Conservation (phyloP, 2,113 vertebrate genomes). For the Oreochromis aureus region DNA sequence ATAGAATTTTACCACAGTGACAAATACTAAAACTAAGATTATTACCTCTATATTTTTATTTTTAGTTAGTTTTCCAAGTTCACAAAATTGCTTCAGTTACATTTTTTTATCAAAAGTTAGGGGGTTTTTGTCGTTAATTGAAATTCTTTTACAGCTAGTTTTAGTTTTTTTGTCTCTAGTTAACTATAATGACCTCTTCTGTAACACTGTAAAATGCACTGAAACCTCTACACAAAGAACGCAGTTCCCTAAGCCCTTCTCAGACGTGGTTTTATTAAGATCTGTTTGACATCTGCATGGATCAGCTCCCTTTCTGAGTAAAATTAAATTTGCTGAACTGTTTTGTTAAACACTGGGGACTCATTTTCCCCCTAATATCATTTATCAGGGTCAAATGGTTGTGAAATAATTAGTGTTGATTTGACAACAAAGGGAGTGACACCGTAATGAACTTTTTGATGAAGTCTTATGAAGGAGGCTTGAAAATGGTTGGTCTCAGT, state of each 20-base stretch:
- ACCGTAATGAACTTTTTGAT: background rate
- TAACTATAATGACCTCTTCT: background rate
- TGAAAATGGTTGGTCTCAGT: background rate
- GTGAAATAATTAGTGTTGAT: background rate
- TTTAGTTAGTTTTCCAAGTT: background rate
- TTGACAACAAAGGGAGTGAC: background rate
- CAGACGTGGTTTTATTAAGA: background rate
- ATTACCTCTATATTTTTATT: background rate
- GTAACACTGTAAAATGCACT: background rate
- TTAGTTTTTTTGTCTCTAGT: background rate
- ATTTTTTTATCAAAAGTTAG: background rate
- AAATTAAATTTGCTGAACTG: background rate
- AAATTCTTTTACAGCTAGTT: background rate
- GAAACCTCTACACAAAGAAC: background rate
- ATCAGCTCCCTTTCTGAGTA: background rate
- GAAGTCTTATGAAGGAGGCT: background rate
- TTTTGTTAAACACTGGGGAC: background rate
- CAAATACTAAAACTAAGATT: background rate
- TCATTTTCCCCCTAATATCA: background rate
- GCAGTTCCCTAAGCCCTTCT: background rate
- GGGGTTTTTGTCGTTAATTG: fast-evolving
- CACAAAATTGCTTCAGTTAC: background rate
- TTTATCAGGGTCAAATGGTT: background rate
- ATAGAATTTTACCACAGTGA: background rate
- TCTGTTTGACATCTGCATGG: background rate